A percentile compares a stretch with the other conserved stretches of the same genome.
phyloP scores from a whole-genome alignment of 2,888 invertebrate genomes.

The Disparrhopalites patrizii region DNA sequence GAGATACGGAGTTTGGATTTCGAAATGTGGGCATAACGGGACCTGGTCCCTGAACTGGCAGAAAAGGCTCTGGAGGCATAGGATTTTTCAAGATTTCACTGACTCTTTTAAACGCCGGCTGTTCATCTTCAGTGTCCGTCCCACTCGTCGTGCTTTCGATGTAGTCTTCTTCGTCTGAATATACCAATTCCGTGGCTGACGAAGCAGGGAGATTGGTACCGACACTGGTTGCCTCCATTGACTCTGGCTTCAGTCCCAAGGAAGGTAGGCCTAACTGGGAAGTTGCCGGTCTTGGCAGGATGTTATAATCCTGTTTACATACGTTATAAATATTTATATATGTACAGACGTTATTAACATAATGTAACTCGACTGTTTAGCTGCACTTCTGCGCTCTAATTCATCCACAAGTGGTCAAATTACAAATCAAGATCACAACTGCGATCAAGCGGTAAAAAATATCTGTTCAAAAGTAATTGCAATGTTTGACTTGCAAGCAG shows the following conservation, averaged over 20 bases:
- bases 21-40: background rate
- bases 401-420: no score
- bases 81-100: background rate
- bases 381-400: no score
- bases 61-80: background rate
- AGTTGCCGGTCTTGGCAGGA: constrained; percentile 14
- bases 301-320: constrained; percentile 22
- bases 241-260: background rate
- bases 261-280: no score
- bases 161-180: constrained; percentile 10
- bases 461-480: no score
- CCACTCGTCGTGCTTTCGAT: background rate
- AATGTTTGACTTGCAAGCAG: no score
- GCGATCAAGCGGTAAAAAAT: no score
- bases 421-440: no score
- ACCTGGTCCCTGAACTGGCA: background rate
- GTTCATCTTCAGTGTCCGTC: background rate
- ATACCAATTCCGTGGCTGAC: background rate
- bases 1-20: constrained; percentile 3
- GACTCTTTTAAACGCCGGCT: constrained; percentile 5
- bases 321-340: no score
- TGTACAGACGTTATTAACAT: no score
- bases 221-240: background rate
- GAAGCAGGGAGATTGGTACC: background rate
- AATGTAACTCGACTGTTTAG: no score